These are phyloP conservation scores for Periphyllus acericola DNA, from an alignment of 2,888 invertebrate genomes.

Conservation along the genomic window DNA sequence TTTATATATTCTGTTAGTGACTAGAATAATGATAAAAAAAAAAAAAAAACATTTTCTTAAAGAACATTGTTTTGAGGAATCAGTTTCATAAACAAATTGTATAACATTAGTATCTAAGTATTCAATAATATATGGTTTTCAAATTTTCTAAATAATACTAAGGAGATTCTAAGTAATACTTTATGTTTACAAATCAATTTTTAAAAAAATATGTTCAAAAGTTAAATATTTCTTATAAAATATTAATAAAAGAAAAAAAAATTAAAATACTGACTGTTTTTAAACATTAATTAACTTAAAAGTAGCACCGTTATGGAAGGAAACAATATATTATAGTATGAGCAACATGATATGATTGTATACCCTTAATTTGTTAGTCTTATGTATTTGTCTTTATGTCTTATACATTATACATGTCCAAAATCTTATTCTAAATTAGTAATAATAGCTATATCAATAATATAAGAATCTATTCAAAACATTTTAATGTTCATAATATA, in stretches of 20 bases:
- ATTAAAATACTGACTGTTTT: background rate
- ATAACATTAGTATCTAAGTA: background rate
- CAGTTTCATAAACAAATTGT: background rate
- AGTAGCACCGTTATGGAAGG: constrained; percentile 38
- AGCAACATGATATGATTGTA: constrained; percentile 16
- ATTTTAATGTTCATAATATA: background rate
- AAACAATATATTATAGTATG: constrained; percentile 6
- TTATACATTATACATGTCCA: background rate
- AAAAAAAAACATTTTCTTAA: background rate
- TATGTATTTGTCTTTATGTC: background rate
- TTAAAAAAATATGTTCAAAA: constrained; percentile 1
- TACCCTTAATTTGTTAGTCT: constrained; percentile 29
- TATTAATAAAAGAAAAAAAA: background rate
- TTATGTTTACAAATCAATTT: background rate
- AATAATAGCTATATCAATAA: background rate
- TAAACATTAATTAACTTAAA: constrained; percentile 15
- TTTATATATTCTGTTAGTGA: constrained; percentile 10
- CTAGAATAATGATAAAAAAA: constrained; percentile 3
- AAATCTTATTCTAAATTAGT: constrained; percentile 31
- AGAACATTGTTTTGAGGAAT: too few relatives aligned
- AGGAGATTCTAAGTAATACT: constrained; percentile 14
- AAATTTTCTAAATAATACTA: constrained; percentile 17
- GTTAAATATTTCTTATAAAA: background rate
- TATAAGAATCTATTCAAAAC: background rate
- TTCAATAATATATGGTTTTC: background rate